Base-by-base conservation (phyloP, 1,140 invertebrate genomes). In the Drosophila pseudoobscura region DNA sequence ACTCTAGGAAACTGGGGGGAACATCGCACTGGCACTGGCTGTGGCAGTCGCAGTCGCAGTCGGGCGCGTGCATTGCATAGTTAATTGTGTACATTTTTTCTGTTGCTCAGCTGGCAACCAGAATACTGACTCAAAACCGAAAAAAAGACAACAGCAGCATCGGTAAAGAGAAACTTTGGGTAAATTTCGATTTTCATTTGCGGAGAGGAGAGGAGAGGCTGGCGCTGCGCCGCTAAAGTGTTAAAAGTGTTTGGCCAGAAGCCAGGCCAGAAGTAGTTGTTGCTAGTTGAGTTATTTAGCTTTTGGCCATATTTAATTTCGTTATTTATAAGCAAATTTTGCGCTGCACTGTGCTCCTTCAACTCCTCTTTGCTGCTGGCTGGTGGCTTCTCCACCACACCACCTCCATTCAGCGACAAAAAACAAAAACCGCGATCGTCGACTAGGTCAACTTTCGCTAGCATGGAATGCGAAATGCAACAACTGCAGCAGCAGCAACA, bases 381-480 rank as follows among this genome's bases (percentile, higher is more conserved):
- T 17, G 17, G 17, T 43, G 50, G 46, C 54, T 31, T 52, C 35
- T 45, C 63, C 8, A 41, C 65, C 68, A 55, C 31, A 39, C 35
- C 35, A 11, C 35, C 35, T 39, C 35, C 35, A 39, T 13, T 39
- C 35, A 39, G 35, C 35, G 35, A 39, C 35, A 60, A 52, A 74
- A 72, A 73, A 72, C 56, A 72, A 73, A 73, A 75, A 87, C 78
- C 82, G 79, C 80, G 75, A 88, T 74, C 75, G 83, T 88, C 83
- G 83, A 88, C 83, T 88, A 88, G 83, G 83, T 88, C 83, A 88
- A 88, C 83, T 88, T 88, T 88, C 83, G 83, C 83, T 88, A 88
- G 78, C 83, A 88, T 88, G 83, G 83, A 88, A 88, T 88, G 83
- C 83, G 78, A 88, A 88, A 88, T 88, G 83, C 83, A 82, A 68